Conservation (phyloP, 1,140 invertebrate species). For the Eciton burchellii region DNA sequence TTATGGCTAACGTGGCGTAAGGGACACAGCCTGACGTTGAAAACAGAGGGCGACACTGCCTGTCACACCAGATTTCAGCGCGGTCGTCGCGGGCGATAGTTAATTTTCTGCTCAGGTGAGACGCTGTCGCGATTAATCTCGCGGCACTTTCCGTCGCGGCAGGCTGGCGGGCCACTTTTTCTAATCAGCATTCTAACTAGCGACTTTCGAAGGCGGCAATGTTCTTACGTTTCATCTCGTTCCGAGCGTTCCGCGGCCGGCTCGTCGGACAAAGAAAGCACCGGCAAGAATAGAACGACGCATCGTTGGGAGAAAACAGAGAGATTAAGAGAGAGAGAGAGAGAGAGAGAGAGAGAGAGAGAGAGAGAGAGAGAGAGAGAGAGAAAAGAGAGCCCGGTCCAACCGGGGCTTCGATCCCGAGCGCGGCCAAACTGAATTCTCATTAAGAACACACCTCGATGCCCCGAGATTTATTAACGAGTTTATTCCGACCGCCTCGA, state of each 20-base stretch:
- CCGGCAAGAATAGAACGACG: slow-evolving; percentile 12
- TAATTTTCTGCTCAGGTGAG: slow-evolving; percentile 48
- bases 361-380: neutral
- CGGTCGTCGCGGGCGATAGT: neutral
- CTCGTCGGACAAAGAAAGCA: slow-evolving; percentile 22
- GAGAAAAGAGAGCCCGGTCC: neutral
- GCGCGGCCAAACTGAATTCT: slow-evolving; percentile 25
- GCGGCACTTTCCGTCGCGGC: neutral
- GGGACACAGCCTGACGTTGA: slow-evolving; percentile 8
- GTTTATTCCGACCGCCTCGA: slow-evolving; percentile 48
- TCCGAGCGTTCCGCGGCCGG: neutral
- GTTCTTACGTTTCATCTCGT: slow-evolving; percentile 8
- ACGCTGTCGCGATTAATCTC: slow-evolving; percentile 31
- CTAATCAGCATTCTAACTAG: no score
- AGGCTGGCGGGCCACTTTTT: no score
- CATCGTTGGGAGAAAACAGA: neutral
- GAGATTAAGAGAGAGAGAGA: neutral
- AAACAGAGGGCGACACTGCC: neutral
- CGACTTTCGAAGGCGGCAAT: neutral
- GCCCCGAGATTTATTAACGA: slow-evolving; percentile 58
- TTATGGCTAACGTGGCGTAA: slow-evolving; percentile 1
- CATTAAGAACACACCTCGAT: slow-evolving; percentile 49
- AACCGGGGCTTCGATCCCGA: neutral
- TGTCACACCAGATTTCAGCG: slow-evolving; percentile 37
- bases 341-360: neutral